These are phyloP conservation scores for Yponomeuta plumbellus DNA, from an alignment of 2,888 invertebrate genomes.

Conservation along the genomic window DNA sequence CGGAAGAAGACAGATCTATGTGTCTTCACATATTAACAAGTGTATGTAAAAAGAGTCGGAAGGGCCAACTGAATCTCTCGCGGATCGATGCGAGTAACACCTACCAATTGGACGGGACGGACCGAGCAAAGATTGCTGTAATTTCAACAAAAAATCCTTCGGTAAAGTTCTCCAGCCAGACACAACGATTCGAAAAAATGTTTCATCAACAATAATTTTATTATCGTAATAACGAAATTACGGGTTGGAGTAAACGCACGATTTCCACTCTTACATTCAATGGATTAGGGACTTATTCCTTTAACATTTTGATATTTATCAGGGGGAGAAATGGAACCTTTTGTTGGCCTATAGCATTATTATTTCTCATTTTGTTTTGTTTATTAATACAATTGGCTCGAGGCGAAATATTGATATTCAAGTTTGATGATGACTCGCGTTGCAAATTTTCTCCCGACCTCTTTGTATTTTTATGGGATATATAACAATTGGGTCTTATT, in stretches of 20 bases:
- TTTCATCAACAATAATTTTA: conserved; percentile 77
- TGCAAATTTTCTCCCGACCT: conserved; percentile 57
- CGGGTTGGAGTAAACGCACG: conserved; percentile 54
- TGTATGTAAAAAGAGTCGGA: conserved; percentile 32
- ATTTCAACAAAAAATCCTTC: conserved; percentile 69
- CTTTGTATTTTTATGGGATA: conserved; percentile 66
- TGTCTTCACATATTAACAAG: conserved; percentile 21
- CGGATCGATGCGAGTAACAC: conserved; percentile 41
- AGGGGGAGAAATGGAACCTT: conserved; percentile 76
- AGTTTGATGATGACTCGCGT: conserved; percentile 73
- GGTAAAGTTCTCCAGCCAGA: conserved; percentile 74
- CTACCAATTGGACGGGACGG: conserved; percentile 63
- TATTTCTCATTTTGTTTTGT: conserved; percentile 78
- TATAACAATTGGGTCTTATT: conserved; percentile 58
- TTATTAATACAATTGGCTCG: conserved; percentile 77
- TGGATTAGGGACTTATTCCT: conserved; percentile 55
- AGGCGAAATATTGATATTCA: conserved; percentile 77
- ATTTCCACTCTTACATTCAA: conserved; percentile 59
- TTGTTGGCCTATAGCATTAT: conserved; percentile 77
- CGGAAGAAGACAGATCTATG: background rate
- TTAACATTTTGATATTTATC: conserved; percentile 53
- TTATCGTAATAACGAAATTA: conserved; percentile 76
- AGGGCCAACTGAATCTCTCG: conserved; percentile 42
- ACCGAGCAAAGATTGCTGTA: conserved; percentile 66
- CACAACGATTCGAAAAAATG: conserved; percentile 72